Base-by-base conservation (phyloP, 1,140 invertebrate genomes). In the Micrasema longulum region DNA sequence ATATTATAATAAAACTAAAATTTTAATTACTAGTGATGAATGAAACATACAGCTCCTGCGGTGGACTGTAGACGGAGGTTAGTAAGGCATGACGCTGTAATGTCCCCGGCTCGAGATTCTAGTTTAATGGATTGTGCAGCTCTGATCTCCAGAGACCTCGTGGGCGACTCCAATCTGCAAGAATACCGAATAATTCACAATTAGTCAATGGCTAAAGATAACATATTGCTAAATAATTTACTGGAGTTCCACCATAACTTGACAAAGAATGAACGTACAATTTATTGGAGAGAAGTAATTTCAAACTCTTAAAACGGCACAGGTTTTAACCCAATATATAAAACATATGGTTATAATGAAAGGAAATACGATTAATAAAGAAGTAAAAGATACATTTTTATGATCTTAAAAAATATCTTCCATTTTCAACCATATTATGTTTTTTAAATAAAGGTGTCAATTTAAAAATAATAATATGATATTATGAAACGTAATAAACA, bases 41-140 rank as follows among this genome's bases (percentile, higher is more conserved):
- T n/a, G n/a, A n/a, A 62, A 82, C 87, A 88, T 81, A 94, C 90
- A 76, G 90, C 86, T 62, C 95, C 95, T 53, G 92, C 92, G 35
- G 92, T 86, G 38, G 95, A 95, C 53, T 91, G 88, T 3, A 97
- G 84, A 68, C 90, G 91, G 50, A 97, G 89, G 78, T 96, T 94
- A 22, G 91, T 90, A 43, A 96, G 86, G 71, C 94, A 93, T 63
- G 89, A 89, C 0, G 93, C 89, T 52, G 88, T 91, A 69, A 97
- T 94, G 78, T 95, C 93, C 1, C 95, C 95, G 0, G 95, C 95
- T 69, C 92, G 88, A 0, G 95, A 96, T 79, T 96, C 92, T 31
- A 97, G 83, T 45, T 88, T 88, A 38, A 97, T 91, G 69, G 91
- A 92, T 76, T 93, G 89, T 0, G 95, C 92, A 1, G 93, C 95